These are phyloP conservation scores for Notoglanidium macrostoma DNA, from an alignment of 2,797 vertebrate genomes.

Conservation along the genomic window DNA sequence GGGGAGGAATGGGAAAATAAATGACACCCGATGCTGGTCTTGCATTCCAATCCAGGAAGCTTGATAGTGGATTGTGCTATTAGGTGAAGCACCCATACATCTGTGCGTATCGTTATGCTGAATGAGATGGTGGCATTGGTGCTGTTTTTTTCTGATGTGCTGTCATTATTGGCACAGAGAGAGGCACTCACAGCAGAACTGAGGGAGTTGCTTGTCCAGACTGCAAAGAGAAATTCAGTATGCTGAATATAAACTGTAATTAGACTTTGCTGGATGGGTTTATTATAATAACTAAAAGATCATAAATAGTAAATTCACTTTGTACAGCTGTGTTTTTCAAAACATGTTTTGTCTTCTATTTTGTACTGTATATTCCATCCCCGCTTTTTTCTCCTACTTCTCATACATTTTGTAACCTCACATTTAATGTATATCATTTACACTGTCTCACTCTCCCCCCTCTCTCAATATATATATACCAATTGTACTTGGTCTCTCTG, in stretches of 20 bases:
- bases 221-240: not conserved
- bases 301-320: not conserved
- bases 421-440: not conserved
- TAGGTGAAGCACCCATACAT: constrained; percentile 54
- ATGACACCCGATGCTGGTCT: constrained; percentile 16
- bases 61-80: constrained; percentile 47
- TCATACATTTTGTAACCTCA: not conserved
- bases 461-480: not conserved
- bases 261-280: not conserved
- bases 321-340: not conserved
- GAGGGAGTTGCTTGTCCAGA: not conserved
- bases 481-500: not conserved
- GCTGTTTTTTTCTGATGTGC: constrained; percentile 53
- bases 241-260: not conserved
- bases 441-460: not conserved
- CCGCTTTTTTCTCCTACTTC: not conserved
- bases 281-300: not conserved
- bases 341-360: not conserved
- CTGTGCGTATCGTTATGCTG: constrained; percentile 62
- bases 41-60: constrained; percentile 50
- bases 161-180: constrained; percentile 53
- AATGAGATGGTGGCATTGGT: constrained; percentile 55
- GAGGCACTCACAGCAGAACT: not conserved
- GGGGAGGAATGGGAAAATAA: constrained; percentile 7
- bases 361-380: not conserved